phyloP scores from a whole-genome alignment of 2,888 invertebrate genomes.

The Pilophorus perplexus region DNA sequence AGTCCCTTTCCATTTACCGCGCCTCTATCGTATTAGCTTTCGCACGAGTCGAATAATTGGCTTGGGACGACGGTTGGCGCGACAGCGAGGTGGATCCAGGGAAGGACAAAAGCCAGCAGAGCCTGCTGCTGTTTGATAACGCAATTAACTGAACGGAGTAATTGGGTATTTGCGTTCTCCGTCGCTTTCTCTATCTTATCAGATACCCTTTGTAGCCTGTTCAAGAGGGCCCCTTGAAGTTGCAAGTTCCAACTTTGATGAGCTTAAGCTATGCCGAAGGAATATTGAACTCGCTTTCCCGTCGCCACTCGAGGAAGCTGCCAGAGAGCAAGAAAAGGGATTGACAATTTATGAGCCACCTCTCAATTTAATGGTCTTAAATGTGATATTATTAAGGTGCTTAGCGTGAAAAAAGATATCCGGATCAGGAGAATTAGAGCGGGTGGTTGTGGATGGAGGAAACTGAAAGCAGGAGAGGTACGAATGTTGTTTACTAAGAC shows the following conservation, averaged over 20 bases:
- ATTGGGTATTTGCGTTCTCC: background rate
- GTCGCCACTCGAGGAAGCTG: too few species aligned
- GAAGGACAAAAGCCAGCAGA: background rate
- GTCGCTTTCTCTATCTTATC: background rate
- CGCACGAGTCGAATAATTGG: too few species aligned
- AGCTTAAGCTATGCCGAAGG: background rate
- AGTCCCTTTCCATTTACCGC: too few species aligned
- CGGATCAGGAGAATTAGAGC: background rate
- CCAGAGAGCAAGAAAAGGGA: too few species aligned
- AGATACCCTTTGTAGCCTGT: background rate
- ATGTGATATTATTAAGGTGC: background rate
- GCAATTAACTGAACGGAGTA: constrained; percentile 28
- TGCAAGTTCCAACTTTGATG: background rate
- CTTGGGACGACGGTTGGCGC: background rate
- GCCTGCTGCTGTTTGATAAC: constrained; percentile 31
- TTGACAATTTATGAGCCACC: background rate
- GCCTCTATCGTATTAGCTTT: too few species aligned
- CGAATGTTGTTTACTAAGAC: constrained; percentile 24
- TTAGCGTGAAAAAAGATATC: background rate
- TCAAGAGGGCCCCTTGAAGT: background rate
- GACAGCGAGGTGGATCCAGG: background rate
- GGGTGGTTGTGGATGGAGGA: background rate
- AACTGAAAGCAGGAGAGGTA: background rate
- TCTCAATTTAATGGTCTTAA: background rate
- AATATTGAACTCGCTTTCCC: too few species aligned